Percentiles rank a stretch among this genome's conserved stretches.
These are phyloP conservation scores for Sitodiplosis mosellana DNA, from an alignment of 1,140 invertebrate genomes.

Conservation along the genomic window DNA sequence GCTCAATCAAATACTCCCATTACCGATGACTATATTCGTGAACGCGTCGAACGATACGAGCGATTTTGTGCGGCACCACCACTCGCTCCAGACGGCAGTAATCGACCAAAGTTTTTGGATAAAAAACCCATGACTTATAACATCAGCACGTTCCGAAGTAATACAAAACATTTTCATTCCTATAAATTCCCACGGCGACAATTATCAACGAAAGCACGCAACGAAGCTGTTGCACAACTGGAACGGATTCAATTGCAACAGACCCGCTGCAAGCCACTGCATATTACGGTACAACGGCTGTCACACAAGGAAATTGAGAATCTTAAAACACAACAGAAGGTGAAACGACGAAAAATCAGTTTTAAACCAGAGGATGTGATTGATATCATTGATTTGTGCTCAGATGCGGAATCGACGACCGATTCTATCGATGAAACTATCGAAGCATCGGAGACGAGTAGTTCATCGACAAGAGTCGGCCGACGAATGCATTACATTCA, in stretches of 20 bases:
- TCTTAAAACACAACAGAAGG: constrained; percentile 13
- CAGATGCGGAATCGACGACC: constrained; percentile 7
- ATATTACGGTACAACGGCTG: constrained; percentile 25
- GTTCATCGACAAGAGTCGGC: no score
- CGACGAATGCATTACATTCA: no score
- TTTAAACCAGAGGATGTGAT: constrained; percentile 14
- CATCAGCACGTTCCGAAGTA: constrained; percentile 26
- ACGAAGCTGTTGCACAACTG: not conserved
- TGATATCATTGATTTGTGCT: constrained; percentile 31
- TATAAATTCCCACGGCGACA: constrained; percentile 28
- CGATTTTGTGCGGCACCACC: constrained; percentile 30
- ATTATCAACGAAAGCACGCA: constrained; percentile 13
- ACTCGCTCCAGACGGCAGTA: constrained; percentile 13
- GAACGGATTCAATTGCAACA: constrained; percentile 7
- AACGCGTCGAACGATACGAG: constrained; percentile 31
- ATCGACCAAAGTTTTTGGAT: constrained; percentile 29
- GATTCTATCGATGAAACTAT: no score
- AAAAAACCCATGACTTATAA: constrained; percentile 13
- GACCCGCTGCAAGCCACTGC: constrained; percentile 26
- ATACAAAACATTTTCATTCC: constrained; percentile 24
- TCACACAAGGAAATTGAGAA: constrained; percentile 20
- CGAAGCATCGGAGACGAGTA: no score
- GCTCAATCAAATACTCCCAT: constrained; percentile 30
- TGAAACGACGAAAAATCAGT: not conserved
- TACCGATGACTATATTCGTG: constrained; percentile 28